Base-by-base conservation (phyloP, 2,797 vertebrate species). In the Dermochelys coriacea region DNA sequence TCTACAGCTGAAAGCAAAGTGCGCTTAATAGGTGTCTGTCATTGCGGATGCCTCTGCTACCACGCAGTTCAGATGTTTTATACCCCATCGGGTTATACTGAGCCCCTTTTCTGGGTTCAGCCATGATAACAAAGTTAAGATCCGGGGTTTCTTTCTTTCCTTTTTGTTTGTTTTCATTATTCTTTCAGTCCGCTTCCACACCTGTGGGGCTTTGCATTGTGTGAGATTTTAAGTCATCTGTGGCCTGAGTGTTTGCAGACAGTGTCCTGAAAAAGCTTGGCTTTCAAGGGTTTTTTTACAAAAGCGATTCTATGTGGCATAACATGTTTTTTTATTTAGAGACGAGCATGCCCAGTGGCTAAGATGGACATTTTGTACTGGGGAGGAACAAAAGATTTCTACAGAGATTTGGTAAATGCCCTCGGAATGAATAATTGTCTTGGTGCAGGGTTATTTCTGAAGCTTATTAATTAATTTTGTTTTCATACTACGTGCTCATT, bases 321-420 rank as follows among this genome's bases (percentile, higher is more conserved):
- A 49, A 27, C 86, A 18, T 34, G 14, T 68, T n/a, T 47, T 74
- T 55, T 55, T 50, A 3, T 87, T 57, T 91, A 86, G 68, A 80
- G 57, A 83, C 80, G 12, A 61, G 80, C 51, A 21, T 85, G 84
- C 80, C 77, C 5, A 50, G 61, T 23, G 90, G 51, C 50, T 91
- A 74, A 74, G 59, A 84, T 91, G 94, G 84, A 55, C 94, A 2
- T n/a, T 90, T 77, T 50, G 37, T 75, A 12, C 34, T 19, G 77
- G 31, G 80, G 41, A 0, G 15, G 52, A 84, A 90, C 25, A 59
- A 88, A 1, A 4, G 88, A 94, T 94, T 97, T 88, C 89, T 88
- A 85, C 87, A 91, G 91, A 90, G 54, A 91, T 55, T 84, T 94
- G 88, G 91, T 87, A 87, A 85, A 90, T 14, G 55, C 68, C 91